phyloP scores from a whole-genome alignment of 2,113 vertebrate species.

The Procavia capensis region DNA sequence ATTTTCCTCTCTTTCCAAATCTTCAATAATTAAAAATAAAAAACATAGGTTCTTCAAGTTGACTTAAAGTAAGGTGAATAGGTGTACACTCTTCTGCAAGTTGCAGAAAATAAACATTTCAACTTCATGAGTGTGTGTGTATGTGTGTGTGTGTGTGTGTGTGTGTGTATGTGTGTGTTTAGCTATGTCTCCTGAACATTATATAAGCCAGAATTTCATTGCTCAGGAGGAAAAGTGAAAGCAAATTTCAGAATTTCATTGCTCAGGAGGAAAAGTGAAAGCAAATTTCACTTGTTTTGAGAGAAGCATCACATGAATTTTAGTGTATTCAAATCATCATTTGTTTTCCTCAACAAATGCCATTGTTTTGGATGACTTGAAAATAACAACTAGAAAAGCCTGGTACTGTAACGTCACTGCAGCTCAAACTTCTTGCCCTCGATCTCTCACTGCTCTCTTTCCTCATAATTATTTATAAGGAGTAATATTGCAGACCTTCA shows the following conservation, averaged over 20 bases:
- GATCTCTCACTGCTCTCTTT: neutral
- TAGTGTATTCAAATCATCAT: neutral
- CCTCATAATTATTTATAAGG: neutral
- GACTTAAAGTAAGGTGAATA: neutral
- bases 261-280: neutral
- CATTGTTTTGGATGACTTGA: neutral
- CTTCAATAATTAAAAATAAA: neutral
- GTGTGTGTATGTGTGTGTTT: no score
- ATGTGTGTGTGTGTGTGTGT: neutral
- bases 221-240: neutral
- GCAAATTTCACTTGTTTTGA: neutral
- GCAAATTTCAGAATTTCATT: neutral
- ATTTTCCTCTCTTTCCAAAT: neutral
- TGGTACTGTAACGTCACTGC: neutral
- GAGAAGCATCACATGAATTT: neutral
- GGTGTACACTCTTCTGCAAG: neutral
- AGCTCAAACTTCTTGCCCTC: neutral
- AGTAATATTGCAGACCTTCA: neutral
- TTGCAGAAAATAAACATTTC: neutral
- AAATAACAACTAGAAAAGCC: neutral
- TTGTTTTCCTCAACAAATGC: neutral
- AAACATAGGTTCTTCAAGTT: neutral
- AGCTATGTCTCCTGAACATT: neutral
- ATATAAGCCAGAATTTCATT: neutral
- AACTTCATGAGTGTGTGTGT: neutral